Evolutionary conservation across 1,140 invertebrate species (phyloP), one percentile per base, ranked within the genome.

Genomic region (Dendrolimus punctatus): DNA sequence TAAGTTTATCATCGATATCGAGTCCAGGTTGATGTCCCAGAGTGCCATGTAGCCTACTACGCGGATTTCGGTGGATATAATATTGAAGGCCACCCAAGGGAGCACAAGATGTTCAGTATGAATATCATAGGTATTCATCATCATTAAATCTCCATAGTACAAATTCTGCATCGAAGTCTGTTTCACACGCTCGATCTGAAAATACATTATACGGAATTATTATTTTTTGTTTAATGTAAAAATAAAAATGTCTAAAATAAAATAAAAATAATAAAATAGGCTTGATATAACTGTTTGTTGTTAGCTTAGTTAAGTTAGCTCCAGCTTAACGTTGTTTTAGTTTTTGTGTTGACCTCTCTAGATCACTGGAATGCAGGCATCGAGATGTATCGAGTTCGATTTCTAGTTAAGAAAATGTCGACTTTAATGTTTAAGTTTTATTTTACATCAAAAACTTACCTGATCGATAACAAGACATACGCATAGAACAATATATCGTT

Each of bases 101-200:
- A 96, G 72, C 97, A 98, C 5, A 97, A 80, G 6, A 97, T 90
- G 70, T 98, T 98, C 0, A 98, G 98, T 43, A 99, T 98, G 75
- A 99, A 99, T 46, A 99, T 91, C 62, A 98, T 96, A 96, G n/a
- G 98, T 95, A 37, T 98, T 87, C 92, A 98, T 97, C 97, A 99
- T 99, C 40, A 97, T 94, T 0, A 93, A 83, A 0, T 96, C 95
- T 8, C 97, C 97, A 49, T 98, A 94, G 0, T 95, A 90, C 87
- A 99, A 95, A 55, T 96, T 95, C 68, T 99, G 97, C 6, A 99
- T 91, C 2, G 96, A 98, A 2, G 95, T 96, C 0, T 96, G 95
- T 39, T 95, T 90, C 2, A 99, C 96, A 8, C 97, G 89, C 63
- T 99, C 95, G 73, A 98, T 98, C 90, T 98, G 92, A 57, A 92